Base-by-base conservation (phyloP, 2,113 vertebrate genomes). In the Scolopax mira region DNA sequence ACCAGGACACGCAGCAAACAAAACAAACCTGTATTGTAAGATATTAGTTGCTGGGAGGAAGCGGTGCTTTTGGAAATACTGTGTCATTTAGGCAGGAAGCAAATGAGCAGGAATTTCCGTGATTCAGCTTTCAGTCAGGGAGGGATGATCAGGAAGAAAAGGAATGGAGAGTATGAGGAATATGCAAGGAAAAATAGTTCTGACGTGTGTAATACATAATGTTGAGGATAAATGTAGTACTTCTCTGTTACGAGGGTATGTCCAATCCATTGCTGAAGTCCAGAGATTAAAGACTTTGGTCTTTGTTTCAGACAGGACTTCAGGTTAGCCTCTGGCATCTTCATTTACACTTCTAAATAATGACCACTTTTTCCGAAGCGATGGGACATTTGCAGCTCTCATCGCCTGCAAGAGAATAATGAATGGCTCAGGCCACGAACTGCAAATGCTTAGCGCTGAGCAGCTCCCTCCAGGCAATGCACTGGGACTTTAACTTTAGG, bases 261-360 rank as follows among this genome's bases (percentile, higher is more conserved):
- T 51, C 39, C 48, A 60, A 30, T 58, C 61, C 65, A 48, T 75
- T 62, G 48, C 66, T 86, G 67, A 30, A 41, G 72, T 28, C 42
- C 39, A 48, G 64, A 90, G 66, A 60, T 73, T 51, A 69, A 85
- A 69, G 66, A 81, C 15, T 2, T n/a, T 22, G 13, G 62, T 35
- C 62, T 82, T 77, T 79, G 35, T 83, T 94, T 90, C 58, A 71
- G 67, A 46, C 46, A 66, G 71, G 58, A 73, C 33, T 33, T 84
- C 74, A 85, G 22, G 46, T 64, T 87, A 85, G 77, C 41, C 80
- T 65, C 52, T 64, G 49, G 81, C 52, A 51, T 88, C 74, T 95
- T 93, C 90, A 88, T 91, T 97, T 93, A 79, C 78, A 69, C 70
- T 73, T 91, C 48, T 85, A 93, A 94, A 41, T 90, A 90, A 91